Percentiles rank a stretch among this genome's conserved stretches.
These are phyloP conservation scores for Harmothoe impar DNA, from an alignment of 2,888 invertebrate genomes.

Conservation along the genomic window DNA sequence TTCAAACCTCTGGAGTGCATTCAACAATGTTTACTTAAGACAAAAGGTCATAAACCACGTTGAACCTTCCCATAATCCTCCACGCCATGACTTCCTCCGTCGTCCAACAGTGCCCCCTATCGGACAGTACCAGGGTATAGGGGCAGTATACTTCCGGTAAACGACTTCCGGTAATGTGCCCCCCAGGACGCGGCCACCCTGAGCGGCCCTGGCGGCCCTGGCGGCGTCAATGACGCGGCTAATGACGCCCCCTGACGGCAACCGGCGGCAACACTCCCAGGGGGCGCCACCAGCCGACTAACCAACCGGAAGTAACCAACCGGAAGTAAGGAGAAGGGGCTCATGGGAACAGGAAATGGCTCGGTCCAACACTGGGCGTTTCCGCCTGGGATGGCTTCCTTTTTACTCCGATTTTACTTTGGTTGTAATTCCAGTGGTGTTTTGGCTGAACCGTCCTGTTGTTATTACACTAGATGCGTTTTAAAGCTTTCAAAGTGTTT, in stretches of 20 bases:
- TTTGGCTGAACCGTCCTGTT: no score
- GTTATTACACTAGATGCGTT: no score
- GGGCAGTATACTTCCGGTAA: slow-evolving; percentile 2
- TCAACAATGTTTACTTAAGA: no score
- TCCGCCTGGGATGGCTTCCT: background rate
- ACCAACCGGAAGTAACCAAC: slow-evolving; percentile 46
- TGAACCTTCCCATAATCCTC: background rate
- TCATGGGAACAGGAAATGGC: background rate
- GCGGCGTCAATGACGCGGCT: background rate
- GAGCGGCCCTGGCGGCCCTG: background rate
- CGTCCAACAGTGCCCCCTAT: background rate
- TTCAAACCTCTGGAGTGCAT: no score
- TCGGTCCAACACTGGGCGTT: background rate
- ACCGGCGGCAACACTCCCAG: slow-evolving; percentile 40
- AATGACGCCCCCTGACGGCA: slow-evolving; percentile 21
- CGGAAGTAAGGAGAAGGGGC: slow-evolving; percentile 50
- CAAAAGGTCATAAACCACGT: background rate
- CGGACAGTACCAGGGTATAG: background rate
- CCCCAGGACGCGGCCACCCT: background rate
- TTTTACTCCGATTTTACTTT: background rate
- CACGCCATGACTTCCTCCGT: background rate
- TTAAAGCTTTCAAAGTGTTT: no score
- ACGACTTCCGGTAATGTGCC: slow-evolving; percentile 1
- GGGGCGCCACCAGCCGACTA: slow-evolving; percentile 42
- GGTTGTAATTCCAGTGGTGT: background rate